These are phyloP conservation scores for Acronicta aceris DNA, from an alignment of 2,888 invertebrate genomes.

Conservation along the genomic window DNA sequence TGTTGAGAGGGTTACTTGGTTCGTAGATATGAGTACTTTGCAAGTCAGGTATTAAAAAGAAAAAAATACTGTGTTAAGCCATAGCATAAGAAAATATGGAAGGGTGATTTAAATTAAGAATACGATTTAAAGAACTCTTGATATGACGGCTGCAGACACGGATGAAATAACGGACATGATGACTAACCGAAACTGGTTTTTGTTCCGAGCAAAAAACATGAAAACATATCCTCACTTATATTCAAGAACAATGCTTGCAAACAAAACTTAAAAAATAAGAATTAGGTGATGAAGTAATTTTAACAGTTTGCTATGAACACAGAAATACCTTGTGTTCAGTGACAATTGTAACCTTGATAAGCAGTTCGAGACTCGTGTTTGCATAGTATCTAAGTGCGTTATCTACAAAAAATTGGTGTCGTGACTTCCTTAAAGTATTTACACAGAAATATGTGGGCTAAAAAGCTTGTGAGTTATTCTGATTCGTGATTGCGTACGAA, in stretches of 20 bases:
- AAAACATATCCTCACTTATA: conserved; percentile 23
- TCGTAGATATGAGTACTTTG: too few species aligned
- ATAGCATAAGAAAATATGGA: neutral
- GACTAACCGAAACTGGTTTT: conserved; percentile 34
- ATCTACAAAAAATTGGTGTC: conserved; percentile 56
- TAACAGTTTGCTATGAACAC: conserved; percentile 35
- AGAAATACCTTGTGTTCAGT: conserved; percentile 26
- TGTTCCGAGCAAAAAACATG: conserved; percentile 33
- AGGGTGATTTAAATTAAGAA: neutral
- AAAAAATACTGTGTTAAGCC: too few species aligned
- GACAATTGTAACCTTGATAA: conserved; percentile 45
- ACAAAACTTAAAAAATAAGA: conserved; percentile 18
- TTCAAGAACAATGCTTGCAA: conserved; percentile 17
- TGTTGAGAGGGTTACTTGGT: too few species aligned
- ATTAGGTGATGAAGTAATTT: conserved; percentile 22
- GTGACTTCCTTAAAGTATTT: conserved; percentile 63
- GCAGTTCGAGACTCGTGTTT: conserved; percentile 26
- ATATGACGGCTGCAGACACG: conserved; percentile 20
- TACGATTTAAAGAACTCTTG: conserved; percentile 19
- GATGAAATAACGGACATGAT: conserved; percentile 19
- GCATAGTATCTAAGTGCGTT: conserved; percentile 19
- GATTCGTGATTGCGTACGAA: neutral
- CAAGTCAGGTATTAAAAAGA: too few species aligned
- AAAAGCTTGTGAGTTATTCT: neutral
- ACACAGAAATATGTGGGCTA: conserved; percentile 17